Evolutionary conservation across 2,797 vertebrate genomes (phyloP), one percentile per base, ranked within the genome.

Genomic region (Coregonus sp.): DNA sequence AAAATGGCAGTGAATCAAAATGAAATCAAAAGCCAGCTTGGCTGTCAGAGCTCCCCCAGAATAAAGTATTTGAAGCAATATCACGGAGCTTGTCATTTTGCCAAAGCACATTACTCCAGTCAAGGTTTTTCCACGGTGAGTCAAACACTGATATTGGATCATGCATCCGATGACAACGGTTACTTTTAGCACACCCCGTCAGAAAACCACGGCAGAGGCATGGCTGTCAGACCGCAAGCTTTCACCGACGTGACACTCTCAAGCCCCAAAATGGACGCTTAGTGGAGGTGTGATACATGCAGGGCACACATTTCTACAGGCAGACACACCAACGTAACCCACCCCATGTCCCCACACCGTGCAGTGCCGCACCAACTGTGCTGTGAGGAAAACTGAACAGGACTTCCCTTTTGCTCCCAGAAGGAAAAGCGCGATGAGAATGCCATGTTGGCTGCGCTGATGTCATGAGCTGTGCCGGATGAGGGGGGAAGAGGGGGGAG

Each of bases 361-460:
- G 91, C 89, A 88, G 50, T 67, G 65, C 67, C 2, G 2, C 14
- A 63, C n/a, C 59, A 16, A 84, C 18, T 47, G 37, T 77, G 72
- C 65, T 72, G 56, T 1, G 73, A 68, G 47, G 86, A 85, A 89
- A 73, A 90, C 80, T 75, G 82, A 84, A 92, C 88, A 77, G 92
- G 75, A 99, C 98, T 99, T 98, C 93, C 97, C 98, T 99, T 99
- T 95, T 98, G 93, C 90, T 99, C 97, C 98, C 98, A 99, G 96
- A 99, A 99, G 51, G 97, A 98, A 92, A 99, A 99, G 87, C 96
- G 95, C 81, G 98, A 98, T 78, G 98, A 99, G 87, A 99, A 99
- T 74, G 98, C 98, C 97, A 99, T 99, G 93, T 87, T 79, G 85
- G 88, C 86, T 82, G 84, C 78, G 83, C 89, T 87, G 89, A 89